phyloP scores from a whole-genome alignment of 2,888 invertebrate species.

The Apamea crenata region DNA sequence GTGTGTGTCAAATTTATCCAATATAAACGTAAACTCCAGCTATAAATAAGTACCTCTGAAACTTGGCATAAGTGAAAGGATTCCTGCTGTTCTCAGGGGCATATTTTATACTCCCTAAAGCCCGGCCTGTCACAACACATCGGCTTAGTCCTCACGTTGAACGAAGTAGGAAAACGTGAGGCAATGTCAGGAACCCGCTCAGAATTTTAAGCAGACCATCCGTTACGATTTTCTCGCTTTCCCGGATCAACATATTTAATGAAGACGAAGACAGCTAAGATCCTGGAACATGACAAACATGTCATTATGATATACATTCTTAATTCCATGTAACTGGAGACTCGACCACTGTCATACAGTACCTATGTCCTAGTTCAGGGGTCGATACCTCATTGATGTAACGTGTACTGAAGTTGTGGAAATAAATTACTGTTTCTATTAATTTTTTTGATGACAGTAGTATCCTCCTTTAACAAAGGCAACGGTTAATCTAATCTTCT shows the following conservation, averaged over 20 bases:
- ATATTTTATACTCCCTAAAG: slow-evolving; percentile 16
- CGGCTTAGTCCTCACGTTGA: neutral
- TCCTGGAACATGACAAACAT: slow-evolving; percentile 9
- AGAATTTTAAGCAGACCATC: slow-evolving; percentile 51
- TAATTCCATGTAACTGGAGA: neutral
- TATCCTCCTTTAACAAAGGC: neutral
- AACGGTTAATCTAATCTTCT: neutral
- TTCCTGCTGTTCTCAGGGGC: neutral
- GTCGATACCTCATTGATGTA: neutral
- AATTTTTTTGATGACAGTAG: neutral
- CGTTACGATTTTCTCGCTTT: slow-evolving; percentile 37
- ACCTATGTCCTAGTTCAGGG: neutral
- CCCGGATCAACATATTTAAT: slow-evolving; percentile 26
- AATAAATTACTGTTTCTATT: no score
- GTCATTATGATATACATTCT: neutral
- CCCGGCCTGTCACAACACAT: slow-evolving; percentile 10
- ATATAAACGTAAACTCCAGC: neutral
- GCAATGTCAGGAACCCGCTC: slow-evolving; percentile 1
- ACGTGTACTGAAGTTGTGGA: no score
- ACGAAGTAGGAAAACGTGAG: slow-evolving; percentile 15
- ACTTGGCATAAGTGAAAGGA: slow-evolving; percentile 22
- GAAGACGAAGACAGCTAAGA: neutral
- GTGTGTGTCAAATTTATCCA: neutral
- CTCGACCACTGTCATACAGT: neutral
- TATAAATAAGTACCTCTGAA: neutral